Evolutionary conservation across 2,797 vertebrate genomes (phyloP), one percentile per base, ranked within the genome.

Genomic region (Enteromius mattozi): DNA sequence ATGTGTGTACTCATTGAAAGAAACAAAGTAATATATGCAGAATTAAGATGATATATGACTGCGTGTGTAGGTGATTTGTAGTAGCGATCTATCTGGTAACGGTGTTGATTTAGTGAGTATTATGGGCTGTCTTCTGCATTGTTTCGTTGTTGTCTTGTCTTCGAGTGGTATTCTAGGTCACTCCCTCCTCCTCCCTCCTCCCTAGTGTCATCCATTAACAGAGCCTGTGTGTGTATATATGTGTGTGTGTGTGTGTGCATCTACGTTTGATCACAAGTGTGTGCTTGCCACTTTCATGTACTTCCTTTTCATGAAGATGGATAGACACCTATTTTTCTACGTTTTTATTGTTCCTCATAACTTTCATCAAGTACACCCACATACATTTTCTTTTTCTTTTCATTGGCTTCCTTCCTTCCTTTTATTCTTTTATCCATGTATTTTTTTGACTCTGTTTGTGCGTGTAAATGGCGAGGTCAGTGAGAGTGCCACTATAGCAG

Each of bases 131-230:
- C 51, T 85, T 86, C 83, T 51, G 66, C 85, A 84, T 85, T 85
- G 82, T 87, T 91, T 85, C 86, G 63, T 82, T 89, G 85, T 87
- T 85, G 87, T 89, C 83, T 89, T 86, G 66, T 76, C 56, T 68
- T 80, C 35, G 66, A 81, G 72, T 87, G 83, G 86, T 82, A 90
- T 91, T 90, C 89, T 90, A 86, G 90, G 89, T 90, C 90, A 89
- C 42, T 83, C 70, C 72, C 87, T 83, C 83, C 47, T 78, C 80
- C 84, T 86, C 74, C 82, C 84, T 70, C 74, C 86, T 87, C 86
- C 82, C 59, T 83, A 3, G 82, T 89, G 87, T 74, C 88, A 88
- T 89, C 88, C 82, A 91, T 90, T 89, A 89, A 89, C 85, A 49
- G 71, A 71, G 80, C 80, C 68, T 27, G 72, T 88, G 86, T 83